These are phyloP conservation scores for Cryptus viduatorius DNA, from an alignment of 2,888 invertebrate species.

Conservation along the genomic window DNA sequence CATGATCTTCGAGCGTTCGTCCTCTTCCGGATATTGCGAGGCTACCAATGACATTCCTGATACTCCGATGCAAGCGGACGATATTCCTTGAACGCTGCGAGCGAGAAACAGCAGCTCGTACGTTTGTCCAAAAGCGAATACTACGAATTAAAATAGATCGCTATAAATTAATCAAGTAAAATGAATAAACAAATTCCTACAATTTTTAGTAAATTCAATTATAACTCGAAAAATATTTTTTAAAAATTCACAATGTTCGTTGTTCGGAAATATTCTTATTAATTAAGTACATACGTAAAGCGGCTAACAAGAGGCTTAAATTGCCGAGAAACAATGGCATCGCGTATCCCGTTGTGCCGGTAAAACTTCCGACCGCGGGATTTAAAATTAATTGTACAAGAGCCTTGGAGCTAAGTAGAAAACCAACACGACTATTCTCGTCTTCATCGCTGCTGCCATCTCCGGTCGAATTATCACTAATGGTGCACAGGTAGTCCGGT, in stretches of 20 bases:
- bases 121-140: slow-evolving; percentile 91
- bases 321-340: slow-evolving; percentile 90
- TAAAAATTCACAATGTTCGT: background rate
- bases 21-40: slow-evolving; percentile 85
- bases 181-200: background rate
- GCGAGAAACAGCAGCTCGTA: slow-evolving; percentile 90
- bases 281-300: slow-evolving; percentile 87
- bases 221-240: too few relatives aligned
- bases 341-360: slow-evolving; percentile 89
- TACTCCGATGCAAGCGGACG: slow-evolving; percentile 92
- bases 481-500: slow-evolving; percentile 90
- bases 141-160: slow-evolving; percentile 84
- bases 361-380: slow-evolving; percentile 90
- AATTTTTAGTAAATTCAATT: too few relatives aligned
- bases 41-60: slow-evolving; percentile 94
- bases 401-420: slow-evolving; percentile 91
- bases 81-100: slow-evolving; percentile 92
- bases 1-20: slow-evolving; percentile 89
- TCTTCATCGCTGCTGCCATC: slow-evolving; percentile 84
- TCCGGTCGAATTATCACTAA: slow-evolving; percentile 84
- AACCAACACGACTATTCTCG: slow-evolving; percentile 89
- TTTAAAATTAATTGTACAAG: slow-evolving; percentile 92
- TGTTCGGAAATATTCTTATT: slow-evolving; percentile 29
- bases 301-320: slow-evolving; percentile 89
- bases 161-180: slow-evolving; percentile 14